These are phyloP conservation scores for Neomonachus schauinslandi DNA, from an alignment of 2,113 vertebrate genomes.

Conservation along the genomic window DNA sequence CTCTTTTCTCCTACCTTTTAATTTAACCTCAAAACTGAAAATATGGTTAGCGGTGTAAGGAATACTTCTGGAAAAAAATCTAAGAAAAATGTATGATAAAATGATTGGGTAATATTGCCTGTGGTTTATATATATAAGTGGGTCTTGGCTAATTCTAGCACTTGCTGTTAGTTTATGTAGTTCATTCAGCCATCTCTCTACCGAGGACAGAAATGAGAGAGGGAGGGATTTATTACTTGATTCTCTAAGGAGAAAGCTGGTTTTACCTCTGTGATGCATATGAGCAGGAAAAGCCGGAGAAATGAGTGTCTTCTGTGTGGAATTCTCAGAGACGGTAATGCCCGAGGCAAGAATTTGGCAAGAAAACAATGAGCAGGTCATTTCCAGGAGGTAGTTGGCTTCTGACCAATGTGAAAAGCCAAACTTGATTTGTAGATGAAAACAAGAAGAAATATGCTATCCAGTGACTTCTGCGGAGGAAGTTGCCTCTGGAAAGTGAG, in stretches of 20 bases:
- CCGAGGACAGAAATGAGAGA: not conserved
- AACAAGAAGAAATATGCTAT: conserved; percentile 14
- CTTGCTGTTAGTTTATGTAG: not conserved
- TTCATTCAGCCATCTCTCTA: not conserved
- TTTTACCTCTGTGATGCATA: not conserved
- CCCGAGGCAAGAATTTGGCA: conserved; percentile 40
- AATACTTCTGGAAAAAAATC: conserved; percentile 40
- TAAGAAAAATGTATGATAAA: not conserved
- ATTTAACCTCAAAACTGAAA: conserved; percentile 7
- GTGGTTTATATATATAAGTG: not conserved
- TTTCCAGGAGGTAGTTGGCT: conserved; percentile 48
- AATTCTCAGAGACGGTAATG: conserved; percentile 26
- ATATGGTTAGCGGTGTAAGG: not conserved
- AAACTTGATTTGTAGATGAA: conserved; percentile 31
- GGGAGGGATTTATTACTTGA: not conserved
- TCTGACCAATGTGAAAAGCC: conserved; percentile 45
- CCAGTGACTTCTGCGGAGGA: conserved; percentile 35
- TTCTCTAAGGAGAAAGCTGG: conserved; percentile 12
- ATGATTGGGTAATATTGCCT: not conserved
- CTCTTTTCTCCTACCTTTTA: not conserved
- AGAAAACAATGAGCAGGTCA: conserved; percentile 35
- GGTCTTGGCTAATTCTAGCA: not conserved
- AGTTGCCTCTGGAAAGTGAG: conserved; percentile 16
- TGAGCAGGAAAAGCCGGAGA: not conserved
- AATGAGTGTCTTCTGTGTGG: not conserved